Evolutionary conservation across 2,113 vertebrate genomes (phyloP).

Genomic region (Atractosteus spatula): DNA sequence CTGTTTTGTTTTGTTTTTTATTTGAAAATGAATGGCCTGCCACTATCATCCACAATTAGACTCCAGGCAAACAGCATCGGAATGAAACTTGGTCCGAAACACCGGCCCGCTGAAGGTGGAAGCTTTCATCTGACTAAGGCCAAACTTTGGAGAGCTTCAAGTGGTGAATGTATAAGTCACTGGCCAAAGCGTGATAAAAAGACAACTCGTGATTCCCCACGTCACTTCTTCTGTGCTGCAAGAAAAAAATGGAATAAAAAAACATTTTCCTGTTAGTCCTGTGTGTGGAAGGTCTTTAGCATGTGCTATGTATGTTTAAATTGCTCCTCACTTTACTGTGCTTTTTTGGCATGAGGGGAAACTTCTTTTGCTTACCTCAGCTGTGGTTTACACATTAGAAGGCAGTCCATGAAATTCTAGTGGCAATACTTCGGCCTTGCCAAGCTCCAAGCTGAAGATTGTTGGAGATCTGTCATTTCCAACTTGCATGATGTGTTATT

Average conservation of each 20-base stretch:
- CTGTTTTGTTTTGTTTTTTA: conserved; percentile 55
- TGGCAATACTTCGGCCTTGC: conserved; percentile 5
- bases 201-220: too few species aligned
- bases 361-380: conserved; percentile 13
- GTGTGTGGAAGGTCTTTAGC: too few species aligned
- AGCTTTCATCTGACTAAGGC: conserved; percentile 51
- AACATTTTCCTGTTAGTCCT: too few species aligned
- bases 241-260: too few species aligned
- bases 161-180: too few species aligned
- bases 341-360: too few species aligned
- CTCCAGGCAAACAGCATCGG: conserved; percentile 60
- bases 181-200: too few species aligned
- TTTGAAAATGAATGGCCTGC: conserved; percentile 61
- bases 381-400: conserved; percentile 24
- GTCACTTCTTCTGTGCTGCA: too few species aligned
- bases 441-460: conserved; percentile 16
- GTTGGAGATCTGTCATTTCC: conserved; percentile 7
- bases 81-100: conserved; percentile 51
- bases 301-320: too few species aligned
- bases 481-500: conserved; percentile 7
- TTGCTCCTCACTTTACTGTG: too few species aligned
- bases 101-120: conserved; percentile 29
- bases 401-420: background rate
- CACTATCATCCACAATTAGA: conserved; percentile 69
- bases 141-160: too few species aligned